Evolutionary conservation across 2,888 invertebrate genomes (phyloP), one percentile per base, ranked within the genome.

Genomic region (Nymphalis c-album): DNA sequence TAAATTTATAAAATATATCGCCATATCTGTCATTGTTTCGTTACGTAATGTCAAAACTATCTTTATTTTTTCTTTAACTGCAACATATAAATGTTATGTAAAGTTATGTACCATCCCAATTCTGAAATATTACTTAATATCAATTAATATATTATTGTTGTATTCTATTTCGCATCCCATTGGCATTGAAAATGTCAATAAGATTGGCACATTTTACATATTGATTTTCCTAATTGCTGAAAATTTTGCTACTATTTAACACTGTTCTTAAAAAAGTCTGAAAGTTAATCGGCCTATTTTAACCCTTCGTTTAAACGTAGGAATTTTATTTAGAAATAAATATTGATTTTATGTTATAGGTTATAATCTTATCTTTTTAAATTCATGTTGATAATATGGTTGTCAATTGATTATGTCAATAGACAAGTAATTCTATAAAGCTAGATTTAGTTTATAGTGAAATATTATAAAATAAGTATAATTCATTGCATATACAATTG

Each of bases 11-110:
- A 74, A 72, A 76, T 74, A 77, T 70, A 68, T 77, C 74, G 72
- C 78, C 77, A 74, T 78, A 80, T 73, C 81, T 87, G 87, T 86
- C 87, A 89, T 79, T 85, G 77, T 84, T 84, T 80, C 80, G 88
- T 92, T 92, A 91, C 92, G 92, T 91, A 90, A 92, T 92, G 89
- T 90, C 87, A 88, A 87, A 87, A 66, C 48, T 67, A 60, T 70
- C 78, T 77, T 72, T 75, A 74, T 72, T 74, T 73, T 71, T 69
- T n/a, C 63, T 35, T 40, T 70, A 71, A 67, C 71, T 63, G 69
- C 70, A 71, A 26, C 62, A 45, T 53, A 55, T 60, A 70, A 69
- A 55, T 58, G 50, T 26, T 35, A 22, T 6, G 13, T 22, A 10
- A 57, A 40, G 18, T 18, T 10, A 16, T 53, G 16, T n/a, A 10